phyloP scores from a whole-genome alignment of 1,140 invertebrate species.

The Diuraphis noxia region DNA sequence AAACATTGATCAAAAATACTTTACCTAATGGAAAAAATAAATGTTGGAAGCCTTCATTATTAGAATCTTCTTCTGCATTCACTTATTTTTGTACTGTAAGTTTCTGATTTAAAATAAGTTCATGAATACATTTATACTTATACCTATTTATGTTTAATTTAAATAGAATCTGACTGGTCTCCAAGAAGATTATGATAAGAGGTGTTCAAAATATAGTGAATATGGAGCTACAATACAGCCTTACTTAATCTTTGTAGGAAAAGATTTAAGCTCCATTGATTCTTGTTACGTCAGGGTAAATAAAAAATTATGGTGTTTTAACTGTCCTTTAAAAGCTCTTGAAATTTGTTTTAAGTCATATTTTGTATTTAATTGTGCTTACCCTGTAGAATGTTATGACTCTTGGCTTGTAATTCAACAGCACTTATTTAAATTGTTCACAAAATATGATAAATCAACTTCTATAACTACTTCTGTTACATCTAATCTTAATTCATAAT shows the following conservation, averaged over 20 bases:
- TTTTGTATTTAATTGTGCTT: background rate
- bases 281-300: background rate
- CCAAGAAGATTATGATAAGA: background rate
- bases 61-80: background rate
- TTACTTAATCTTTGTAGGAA: background rate
- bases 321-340: background rate
- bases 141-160: background rate
- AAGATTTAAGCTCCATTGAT: background rate
- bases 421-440: background rate
- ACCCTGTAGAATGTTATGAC: background rate
- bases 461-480: background rate
- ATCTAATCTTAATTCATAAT: background rate
- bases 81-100: background rate
- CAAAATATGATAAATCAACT: background rate
- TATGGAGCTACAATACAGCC: background rate
- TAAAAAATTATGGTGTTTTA: background rate
- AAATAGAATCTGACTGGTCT: background rate
- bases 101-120: background rate
- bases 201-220: background rate
- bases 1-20: background rate
- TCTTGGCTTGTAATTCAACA: background rate
- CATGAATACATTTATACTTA: background rate
- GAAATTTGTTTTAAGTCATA: background rate
- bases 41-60: background rate
- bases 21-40: background rate